Evolutionary conservation across 1,140 invertebrate genomes (phyloP), one percentile per base, ranked within the genome.

Genomic region (Drosophila busckii): DNA sequence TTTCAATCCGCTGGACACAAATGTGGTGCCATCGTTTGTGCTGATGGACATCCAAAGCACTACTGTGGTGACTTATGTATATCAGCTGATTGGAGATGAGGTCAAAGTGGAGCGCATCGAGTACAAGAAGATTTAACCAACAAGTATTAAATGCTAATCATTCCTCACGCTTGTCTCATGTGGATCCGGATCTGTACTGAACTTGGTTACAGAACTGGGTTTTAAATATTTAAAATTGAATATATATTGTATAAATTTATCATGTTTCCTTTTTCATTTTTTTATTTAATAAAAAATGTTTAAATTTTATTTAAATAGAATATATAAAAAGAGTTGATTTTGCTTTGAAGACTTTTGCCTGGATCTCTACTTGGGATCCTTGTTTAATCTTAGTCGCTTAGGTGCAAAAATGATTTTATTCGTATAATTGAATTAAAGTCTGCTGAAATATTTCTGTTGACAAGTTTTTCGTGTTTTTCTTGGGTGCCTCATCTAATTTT

Each of bases 51-150:
- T 99, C 66, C 98, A 99, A 88, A 97, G 97, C 84, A 93, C 96
- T 2, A 98, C 96, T 13, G 97, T 99, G 45, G 97, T 99, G 3
- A 98, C 97, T 4, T 99, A 99, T 88, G 96, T 99, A 1, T 99
- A 99, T 89, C 97, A 99, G 89, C 89, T 99, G 20, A 93, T 99
- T 38, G 96, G 95, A 13, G 97, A 98, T 86, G 98, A 99, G 88
- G 98, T 99, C 3, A 99, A 99, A 90, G 98, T 99, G 1, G 98
- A 99, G 89, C 92, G 97, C 88, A 98, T 99, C 80, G 98, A 99
- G 89, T 99, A 96, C 85, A 97, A 97, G 87, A 98, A 97, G 67
- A 93, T 84, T 29, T 87, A 85, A 75, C 12, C 25, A n/a, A n/a
- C n/a, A 48, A 80, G 69, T 82, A 75, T 82, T 82, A 82, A 17